A percentile compares a stretch with the other conserved stretches of the same genome.
Conservation (phyloP, 2,113 vertebrate genomes). For the Apodemus speciosus region DNA sequence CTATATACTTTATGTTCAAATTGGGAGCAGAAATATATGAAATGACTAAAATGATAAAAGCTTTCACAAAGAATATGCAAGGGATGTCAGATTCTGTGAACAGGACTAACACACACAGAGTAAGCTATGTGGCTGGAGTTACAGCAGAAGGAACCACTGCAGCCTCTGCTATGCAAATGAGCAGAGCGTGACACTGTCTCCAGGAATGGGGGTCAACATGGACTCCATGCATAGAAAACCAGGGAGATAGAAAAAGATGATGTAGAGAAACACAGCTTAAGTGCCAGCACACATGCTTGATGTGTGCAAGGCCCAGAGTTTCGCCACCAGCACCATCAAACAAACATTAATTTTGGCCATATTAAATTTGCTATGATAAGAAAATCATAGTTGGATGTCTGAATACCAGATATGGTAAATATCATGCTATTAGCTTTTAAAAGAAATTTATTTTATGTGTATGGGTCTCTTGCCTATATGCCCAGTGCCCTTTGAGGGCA, state of each 20-base stretch:
- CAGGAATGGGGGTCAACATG: background rate
- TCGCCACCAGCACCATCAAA: background rate
- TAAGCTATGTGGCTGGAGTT: background rate
- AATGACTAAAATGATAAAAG: background rate
- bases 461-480: background rate
- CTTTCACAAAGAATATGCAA: background rate
- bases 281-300: background rate
- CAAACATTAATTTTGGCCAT: background rate
- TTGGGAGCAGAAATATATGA: background rate
- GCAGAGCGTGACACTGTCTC: background rate
- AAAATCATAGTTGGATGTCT: background rate
- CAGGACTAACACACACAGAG: background rate
- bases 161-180: background rate
- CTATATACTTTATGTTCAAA: slow-evolving; percentile 5
- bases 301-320: background rate
- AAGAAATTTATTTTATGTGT: background rate
- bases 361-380: slow-evolving; percentile 17
- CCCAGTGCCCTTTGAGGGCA: no score
- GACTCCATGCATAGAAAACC: background rate
- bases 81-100: background rate
- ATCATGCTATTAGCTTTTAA: background rate
- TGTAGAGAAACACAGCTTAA: background rate
- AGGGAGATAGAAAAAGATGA: background rate
- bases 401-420: background rate
- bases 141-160: background rate